Conservation (phyloP, 2,113 vertebrate genomes). For the Phasianus colchicus region DNA sequence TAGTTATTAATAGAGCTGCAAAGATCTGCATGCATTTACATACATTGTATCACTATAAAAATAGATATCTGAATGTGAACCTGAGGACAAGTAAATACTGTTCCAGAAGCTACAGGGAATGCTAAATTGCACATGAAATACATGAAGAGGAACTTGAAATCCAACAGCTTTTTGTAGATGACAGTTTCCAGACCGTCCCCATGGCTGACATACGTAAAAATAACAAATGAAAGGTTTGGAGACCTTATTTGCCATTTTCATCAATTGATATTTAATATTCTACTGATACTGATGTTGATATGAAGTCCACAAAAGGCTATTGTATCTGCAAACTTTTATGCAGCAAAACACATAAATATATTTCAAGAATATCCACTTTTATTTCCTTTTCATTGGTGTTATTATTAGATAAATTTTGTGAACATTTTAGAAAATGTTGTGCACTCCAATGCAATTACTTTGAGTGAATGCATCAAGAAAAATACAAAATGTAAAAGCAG, state of each 20-base stretch:
- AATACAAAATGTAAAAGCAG: neutral
- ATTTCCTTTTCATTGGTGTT: neutral
- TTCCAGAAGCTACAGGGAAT: neutral
- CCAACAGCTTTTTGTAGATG: neutral
- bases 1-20: neutral
- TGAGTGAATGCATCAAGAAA: neutral
- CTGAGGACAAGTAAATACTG: neutral
- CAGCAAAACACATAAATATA: neutral
- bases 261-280: neutral
- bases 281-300: neutral
- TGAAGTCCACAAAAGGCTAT: neutral
- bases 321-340: neutral
- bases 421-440: neutral
- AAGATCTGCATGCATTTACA: neutral
- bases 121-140: neutral
- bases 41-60: neutral
- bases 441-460: neutral
- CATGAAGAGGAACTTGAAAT: neutral
- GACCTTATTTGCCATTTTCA: neutral
- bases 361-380: neutral
- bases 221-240: neutral
- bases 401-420: neutral
- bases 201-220: neutral
- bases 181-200: neutral
- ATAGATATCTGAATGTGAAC: neutral